Base-by-base conservation (phyloP, 2,113 vertebrate species). In the Tetrax tetrax region DNA sequence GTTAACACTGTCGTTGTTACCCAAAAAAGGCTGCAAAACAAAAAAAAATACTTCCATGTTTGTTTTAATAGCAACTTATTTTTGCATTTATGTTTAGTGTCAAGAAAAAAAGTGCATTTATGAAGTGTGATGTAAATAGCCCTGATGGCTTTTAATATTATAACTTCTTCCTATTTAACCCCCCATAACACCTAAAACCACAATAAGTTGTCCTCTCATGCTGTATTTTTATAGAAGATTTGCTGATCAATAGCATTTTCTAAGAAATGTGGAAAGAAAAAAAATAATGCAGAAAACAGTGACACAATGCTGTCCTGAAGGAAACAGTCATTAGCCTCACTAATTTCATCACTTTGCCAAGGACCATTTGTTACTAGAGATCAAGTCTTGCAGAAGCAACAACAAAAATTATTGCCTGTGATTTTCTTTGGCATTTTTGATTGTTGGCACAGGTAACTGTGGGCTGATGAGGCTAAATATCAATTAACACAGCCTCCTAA, bases 1-100 rank as follows among this genome's bases (percentile, higher is more conserved):
- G 97, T 99, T 99, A 95, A 99, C 99, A 64, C 98, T 99, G 97
- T 99, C 99, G 47, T 98, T 99, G 97, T 98, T 99, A 86, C 99
- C 99, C 96, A 99, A 97, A 98, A 99, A 99, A 50, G 99, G 99
- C 99, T 99, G 97, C 70, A 96, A 95, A 93, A 94, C 38, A 97
- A 89, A 91, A 43, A 81, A 1, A 96, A 78, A 97, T 74, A 21
- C 14, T 74, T 61, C 90, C 54, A 60, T 37, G 47, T 33, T 14
- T 93, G 27, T 82, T 89, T 93, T 65, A 91, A 35, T 64, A 86
- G 43, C 25, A 28, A 53, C 24, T 9, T 45, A 60, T 50, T 82
- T 87, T 47, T 65, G 48, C 13, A 37, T 28, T 79, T 50, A 43
- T 57, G 21, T 71, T 76, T 69, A 77, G 5, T 17, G 22, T 54